Conservation (phyloP, 2,797 vertebrate genomes). For the Pygocentrus nattereri region DNA sequence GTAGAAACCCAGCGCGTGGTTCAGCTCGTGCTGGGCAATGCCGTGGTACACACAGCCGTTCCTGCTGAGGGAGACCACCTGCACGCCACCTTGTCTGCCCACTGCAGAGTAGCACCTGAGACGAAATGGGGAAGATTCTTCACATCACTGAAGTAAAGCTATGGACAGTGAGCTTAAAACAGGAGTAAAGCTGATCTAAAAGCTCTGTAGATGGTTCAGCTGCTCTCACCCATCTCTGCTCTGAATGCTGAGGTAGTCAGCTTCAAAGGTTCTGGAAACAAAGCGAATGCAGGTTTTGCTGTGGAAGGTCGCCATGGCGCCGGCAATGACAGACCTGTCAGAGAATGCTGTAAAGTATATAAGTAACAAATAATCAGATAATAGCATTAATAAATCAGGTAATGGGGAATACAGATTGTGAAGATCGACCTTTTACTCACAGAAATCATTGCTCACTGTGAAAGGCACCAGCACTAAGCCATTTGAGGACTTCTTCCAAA, state of each 20-base stretch:
- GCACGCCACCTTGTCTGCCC: slow-evolving; percentile 72
- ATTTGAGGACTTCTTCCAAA: slow-evolving; percentile 52
- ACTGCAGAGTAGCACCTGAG: slow-evolving; percentile 76
- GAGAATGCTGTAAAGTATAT: slow-evolving; percentile 21
- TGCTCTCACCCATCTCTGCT: slow-evolving; percentile 50
- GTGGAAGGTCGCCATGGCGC: slow-evolving; percentile 40
- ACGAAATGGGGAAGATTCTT: slow-evolving; percentile 17
- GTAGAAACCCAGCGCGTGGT: slow-evolving; percentile 74
- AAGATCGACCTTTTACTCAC: slow-evolving; percentile 33
- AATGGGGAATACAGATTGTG: background rate
- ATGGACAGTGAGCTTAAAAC: background rate
- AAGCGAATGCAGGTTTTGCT: slow-evolving; percentile 58
- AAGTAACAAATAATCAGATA: background rate
- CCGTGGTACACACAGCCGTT: slow-evolving; percentile 70
- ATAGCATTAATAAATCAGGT: background rate
- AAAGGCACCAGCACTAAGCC: slow-evolving; percentile 56
- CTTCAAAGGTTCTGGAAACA: slow-evolving; percentile 43
- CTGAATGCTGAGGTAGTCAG: slow-evolving; percentile 59
- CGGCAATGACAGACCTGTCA: slow-evolving; percentile 37
- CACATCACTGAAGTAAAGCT: background rate
- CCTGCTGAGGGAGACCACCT: slow-evolving; percentile 72
- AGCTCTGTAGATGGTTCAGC: background rate
- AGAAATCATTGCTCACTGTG: slow-evolving; percentile 46
- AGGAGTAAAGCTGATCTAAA: background rate
- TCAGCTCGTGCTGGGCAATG: slow-evolving; percentile 72